These are phyloP conservation scores for Erethizon dorsatum DNA, from an alignment of 2,797 vertebrate species.

Conservation along the genomic window DNA sequence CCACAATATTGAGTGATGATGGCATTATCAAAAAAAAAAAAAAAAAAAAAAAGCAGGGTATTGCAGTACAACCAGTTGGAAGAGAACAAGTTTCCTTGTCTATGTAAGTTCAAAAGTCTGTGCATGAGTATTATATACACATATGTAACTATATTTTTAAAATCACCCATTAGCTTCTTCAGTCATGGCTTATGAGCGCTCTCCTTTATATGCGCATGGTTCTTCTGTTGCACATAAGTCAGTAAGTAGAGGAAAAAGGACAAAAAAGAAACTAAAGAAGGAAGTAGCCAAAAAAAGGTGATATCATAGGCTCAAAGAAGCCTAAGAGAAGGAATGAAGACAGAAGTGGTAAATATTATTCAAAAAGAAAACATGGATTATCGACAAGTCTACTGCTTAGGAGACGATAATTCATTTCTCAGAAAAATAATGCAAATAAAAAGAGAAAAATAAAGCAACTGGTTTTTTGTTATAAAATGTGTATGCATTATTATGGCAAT, in stretches of 20 bases:
- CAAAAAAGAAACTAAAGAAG: background rate
- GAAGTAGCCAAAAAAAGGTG: conserved; percentile 24
- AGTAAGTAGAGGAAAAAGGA: background rate
- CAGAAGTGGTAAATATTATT: background rate
- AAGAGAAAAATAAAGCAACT: background rate
- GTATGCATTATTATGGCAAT: background rate
- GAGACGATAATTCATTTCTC: conserved; percentile 3
- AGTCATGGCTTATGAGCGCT: background rate
- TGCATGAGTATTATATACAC: background rate
- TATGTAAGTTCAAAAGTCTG: background rate
- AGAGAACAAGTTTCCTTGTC: conserved; percentile 8
- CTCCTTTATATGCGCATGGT: background rate
- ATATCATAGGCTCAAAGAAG: background rate
- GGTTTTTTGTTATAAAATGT: background rate
- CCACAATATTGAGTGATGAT: background rate
- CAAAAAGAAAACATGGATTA: background rate
- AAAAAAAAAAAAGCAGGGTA: background rate
- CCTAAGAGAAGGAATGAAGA: background rate
- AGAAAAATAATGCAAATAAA: conserved; percentile 22
- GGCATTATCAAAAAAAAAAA: background rate
- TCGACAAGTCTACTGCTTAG: background rate
- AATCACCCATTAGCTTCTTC: background rate
- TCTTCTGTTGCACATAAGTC: background rate
- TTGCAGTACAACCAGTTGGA: background rate
- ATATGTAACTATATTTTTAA: background rate